Evolutionary conservation across 2,888 invertebrate species (phyloP).

Genomic region (Arctia plantaginis): DNA sequence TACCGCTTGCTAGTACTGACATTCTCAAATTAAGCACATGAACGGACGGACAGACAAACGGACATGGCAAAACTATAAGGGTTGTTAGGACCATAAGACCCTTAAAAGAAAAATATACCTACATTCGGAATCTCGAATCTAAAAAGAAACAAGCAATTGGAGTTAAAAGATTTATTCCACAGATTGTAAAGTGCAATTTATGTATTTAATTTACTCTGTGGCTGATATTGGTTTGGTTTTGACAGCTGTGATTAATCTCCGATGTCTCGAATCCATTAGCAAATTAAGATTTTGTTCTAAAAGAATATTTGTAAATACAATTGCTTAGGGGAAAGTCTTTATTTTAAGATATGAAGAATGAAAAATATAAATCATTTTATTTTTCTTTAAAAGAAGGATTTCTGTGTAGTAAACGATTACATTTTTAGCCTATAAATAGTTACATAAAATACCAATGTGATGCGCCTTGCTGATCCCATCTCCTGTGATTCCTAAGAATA

Average conservation of each 20-base stretch:
- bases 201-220: slow-evolving; percentile 34
- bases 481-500: no score
- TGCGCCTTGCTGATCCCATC: no score
- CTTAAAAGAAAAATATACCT: background rate
- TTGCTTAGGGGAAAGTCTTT: slow-evolving; percentile 19
- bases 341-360: slow-evolving; percentile 1
- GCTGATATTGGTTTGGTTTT: slow-evolving; percentile 33
- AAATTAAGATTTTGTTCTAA: slow-evolving; percentile 43
- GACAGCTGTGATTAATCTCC: slow-evolving; percentile 43
- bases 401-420: background rate
- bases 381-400: background rate
- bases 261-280: slow-evolving; percentile 44
- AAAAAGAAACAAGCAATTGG: background rate
- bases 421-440: no score
- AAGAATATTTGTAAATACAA: slow-evolving; percentile 32
- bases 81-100: background rate
- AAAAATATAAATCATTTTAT: slow-evolving; percentile 9
- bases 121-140: background rate
- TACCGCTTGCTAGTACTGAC: no score
- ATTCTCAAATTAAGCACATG: background rate
- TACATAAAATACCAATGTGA: no score
- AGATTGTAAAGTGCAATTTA: slow-evolving; percentile 13
- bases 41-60: no score
- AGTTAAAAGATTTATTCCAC: background rate
- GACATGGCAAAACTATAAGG: no score